phyloP scores from a whole-genome alignment of 1,140 invertebrate species.

The Lucilia cuprina region DNA sequence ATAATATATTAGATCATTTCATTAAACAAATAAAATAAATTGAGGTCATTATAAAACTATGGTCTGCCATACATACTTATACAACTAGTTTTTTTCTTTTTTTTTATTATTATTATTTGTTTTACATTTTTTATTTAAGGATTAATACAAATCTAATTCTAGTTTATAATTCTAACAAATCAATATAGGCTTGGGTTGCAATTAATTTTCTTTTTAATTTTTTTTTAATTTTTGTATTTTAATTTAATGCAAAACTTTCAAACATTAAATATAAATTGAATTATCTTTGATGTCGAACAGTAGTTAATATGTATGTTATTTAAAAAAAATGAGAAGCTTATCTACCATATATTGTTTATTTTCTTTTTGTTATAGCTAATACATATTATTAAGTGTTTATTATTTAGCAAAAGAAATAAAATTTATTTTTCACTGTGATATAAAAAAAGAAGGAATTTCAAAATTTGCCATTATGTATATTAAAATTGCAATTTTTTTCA shows the following conservation, averaged over 20 bases:
- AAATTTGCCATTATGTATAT: slow-evolving; percentile 10
- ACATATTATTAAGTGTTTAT: neutral
- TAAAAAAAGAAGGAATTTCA: neutral
- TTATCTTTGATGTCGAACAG: neutral
- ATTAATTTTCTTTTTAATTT: neutral
- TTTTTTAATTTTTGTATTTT: neutral
- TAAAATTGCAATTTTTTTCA: neutral
- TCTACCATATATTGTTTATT: neutral
- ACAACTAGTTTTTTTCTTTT: neutral
- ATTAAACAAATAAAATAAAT: slow-evolving; percentile 17
- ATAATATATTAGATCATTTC: neutral
- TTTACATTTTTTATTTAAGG: neutral
- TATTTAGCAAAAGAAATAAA: neutral
- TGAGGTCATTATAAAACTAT: slow-evolving; percentile 1
- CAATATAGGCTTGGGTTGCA: slow-evolving; percentile 13
- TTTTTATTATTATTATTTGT: neutral
- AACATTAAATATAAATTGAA: slow-evolving; percentile 9
- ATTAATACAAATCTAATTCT: slow-evolving; percentile 25
- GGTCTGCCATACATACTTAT: neutral
- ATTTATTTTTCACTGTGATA: neutral
- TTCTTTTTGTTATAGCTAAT: neutral
- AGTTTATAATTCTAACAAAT: slow-evolving; percentile 24
- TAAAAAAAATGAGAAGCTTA: slow-evolving; percentile 29
- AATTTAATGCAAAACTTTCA: slow-evolving; percentile 4
- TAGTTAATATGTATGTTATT: slow-evolving; percentile 11